Evolutionary conservation across 2,113 vertebrate genomes (phyloP).

Genomic region (Mesembrinibis cayennensis): DNA sequence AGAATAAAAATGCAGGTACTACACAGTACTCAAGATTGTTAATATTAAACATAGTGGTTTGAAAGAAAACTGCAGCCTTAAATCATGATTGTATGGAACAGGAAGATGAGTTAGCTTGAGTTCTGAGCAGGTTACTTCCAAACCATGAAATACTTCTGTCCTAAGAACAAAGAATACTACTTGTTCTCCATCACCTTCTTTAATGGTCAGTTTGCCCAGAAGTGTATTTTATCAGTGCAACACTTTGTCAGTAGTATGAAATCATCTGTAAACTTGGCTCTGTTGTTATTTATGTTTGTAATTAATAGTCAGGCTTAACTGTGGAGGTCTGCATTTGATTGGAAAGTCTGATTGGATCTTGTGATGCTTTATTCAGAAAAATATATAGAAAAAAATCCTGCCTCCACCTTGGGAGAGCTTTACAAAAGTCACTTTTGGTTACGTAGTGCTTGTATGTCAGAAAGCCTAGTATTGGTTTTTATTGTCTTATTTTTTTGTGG

Average conservation of each 20-base stretch:
- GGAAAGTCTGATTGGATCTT: not conserved
- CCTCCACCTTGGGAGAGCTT: not conserved
- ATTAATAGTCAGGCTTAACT: not conserved
- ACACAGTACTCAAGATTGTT: fast-evolving
- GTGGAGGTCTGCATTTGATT: not conserved
- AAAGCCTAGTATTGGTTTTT: not conserved
- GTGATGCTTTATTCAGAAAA: not conserved
- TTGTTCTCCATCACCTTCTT: not conserved
- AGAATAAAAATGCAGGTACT: not conserved
- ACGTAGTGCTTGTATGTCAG: not conserved
- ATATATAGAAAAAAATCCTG: not conserved
- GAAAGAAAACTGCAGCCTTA: not conserved
- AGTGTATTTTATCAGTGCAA: not conserved
- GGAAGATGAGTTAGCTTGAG: not conserved
- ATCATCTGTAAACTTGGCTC: not conserved
- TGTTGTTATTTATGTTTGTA: not conserved
- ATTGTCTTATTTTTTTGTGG: not conserved
- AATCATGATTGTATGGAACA: not conserved
- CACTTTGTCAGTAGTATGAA: not conserved
- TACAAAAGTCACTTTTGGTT: not conserved
- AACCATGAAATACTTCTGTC: not conserved
- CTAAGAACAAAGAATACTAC: not conserved
- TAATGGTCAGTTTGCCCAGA: not conserved
- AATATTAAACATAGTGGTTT: not conserved
- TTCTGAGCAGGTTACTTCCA: not conserved